Conservation (phyloP, 1,140 invertebrate species). For the Heliconius hermathena region DNA sequence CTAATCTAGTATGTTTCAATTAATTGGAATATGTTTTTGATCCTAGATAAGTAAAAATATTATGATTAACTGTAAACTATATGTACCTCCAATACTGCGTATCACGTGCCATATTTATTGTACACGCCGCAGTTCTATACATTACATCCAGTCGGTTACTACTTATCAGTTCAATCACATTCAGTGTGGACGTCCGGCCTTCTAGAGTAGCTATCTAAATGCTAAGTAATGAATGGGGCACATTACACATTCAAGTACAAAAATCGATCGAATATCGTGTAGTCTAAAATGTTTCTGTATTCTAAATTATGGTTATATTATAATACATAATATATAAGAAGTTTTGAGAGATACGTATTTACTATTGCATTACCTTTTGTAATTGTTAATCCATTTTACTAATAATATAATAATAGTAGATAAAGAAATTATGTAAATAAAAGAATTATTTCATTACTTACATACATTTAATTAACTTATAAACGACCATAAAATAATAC, state of each 20-base stretch:
- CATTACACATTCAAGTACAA: slow-evolving; percentile 33
- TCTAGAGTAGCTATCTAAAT: slow-evolving; percentile 13
- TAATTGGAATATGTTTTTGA: no score
- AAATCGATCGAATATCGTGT: slow-evolving; percentile 25
- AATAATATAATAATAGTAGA: no score
- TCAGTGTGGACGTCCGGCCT: slow-evolving; percentile 27
- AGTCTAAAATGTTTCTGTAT: neutral
- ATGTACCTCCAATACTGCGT: neutral
- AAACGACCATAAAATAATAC: no score
- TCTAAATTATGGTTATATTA: neutral
- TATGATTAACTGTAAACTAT: neutral
- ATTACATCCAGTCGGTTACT: neutral
- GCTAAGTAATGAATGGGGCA: slow-evolving; percentile 29
- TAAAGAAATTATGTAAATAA: no score
- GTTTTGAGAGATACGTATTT: no score
- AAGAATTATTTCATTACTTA: no score
- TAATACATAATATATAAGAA: no score
- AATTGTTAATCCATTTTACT: no score
- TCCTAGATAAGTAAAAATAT: neutral
- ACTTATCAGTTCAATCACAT: slow-evolving; percentile 28
- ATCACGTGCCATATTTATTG: neutral
- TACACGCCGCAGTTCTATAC: neutral
- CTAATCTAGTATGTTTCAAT: no score
- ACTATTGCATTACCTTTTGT: no score
- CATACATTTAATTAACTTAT: no score